Evolutionary conservation across 2,113 vertebrate genomes (phyloP), one percentile per base, ranked within the genome.

Genomic region (Scartelaos histophorus): DNA sequence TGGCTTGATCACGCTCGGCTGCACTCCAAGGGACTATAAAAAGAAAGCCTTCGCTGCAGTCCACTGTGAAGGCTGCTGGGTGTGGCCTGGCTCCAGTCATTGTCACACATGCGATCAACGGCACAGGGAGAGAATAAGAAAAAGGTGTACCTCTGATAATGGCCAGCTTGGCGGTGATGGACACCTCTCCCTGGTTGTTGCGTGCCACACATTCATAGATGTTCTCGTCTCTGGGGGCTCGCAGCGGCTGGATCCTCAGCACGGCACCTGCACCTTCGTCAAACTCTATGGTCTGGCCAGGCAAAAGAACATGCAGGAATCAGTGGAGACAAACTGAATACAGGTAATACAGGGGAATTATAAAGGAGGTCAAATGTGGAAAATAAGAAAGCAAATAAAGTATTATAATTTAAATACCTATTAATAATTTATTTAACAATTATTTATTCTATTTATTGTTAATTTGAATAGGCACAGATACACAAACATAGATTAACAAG

Each of bases 201-300:
- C 96, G 95, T 68, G 97, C 98, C 53, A 98, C 96, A 0, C 98
- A 99, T 81, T 98, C 98, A 0, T 99, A 99, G 74, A 95, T 90
- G 47, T 98, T 98, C 90, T 99, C 98, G 1, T 99, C 97, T 2
- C 98, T 93, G 1, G 97, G 97, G 0, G 97, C 97, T 80, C 98
- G 89, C 4, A 99, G 95, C 0, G 98, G 98, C 88, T 99, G 97
- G 91, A 99, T 99, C 82, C 98, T 93, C 85, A 99, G 81, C 57
- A 99, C 98, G 0, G 98, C 97, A 1, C 97, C 98, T 0, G 98
- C 94, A 0, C 97, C 97, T 56, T 97, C 97, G 25, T 99, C 98
- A 82, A 98, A 99, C 76, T 98, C 97, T 11, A 99, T 95, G 0
- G 96, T 98, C 97, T 99, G 91, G 17, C 80, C 61, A 69, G 73